Evolutionary conservation across 1,140 invertebrate species (phyloP), one percentile per base, ranked within the genome.

Genomic region (Bombus polaris): DNA sequence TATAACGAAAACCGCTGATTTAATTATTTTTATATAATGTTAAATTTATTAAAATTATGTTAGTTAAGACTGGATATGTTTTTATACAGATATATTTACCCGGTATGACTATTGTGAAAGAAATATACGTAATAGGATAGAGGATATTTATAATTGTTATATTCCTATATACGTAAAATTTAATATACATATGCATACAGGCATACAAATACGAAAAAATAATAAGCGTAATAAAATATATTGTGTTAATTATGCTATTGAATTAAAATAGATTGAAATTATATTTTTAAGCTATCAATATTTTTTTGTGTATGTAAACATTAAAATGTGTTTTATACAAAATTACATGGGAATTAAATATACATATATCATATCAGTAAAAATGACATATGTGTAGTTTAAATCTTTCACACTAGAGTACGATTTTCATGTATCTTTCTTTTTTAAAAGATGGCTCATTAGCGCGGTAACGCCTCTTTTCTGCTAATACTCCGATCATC

Each of bases 381-480:
- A 47, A 72, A 59, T 71, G 10, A 71, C 3, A 47, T 39, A 39
- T 35, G 39, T 79, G 59, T 83, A 88, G 85, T 88, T 87, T 57
- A 81, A 68, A 66, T 62, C 6, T 62, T 81, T 74, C 62, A 68
- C 78, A 71, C 74, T 70, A 87, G 83, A 85, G 86, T 75, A 85
- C 71, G 66, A 87, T 85, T 83, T 65, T 44, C 68, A 59, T 62
- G 35, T 8, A 47, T 66, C 53, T 72, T 79, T 66, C 62, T 82
- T 87, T 83, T 87, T 83, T 70, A 72, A 87, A 87, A 89, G 44
- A 81, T 89, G 72, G 73, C 62, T 81, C 22, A 59, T 86, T 86
- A 81, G 71, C 85, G 77, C 82, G 81, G 65, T 77, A 80, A 87
- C 83, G 71, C 65, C 78, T 86, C 73, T 81, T 75, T 73, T 62